Base-by-base conservation (phyloP, 2,113 vertebrate genomes). In the Prochilodus magdalenae region DNA sequence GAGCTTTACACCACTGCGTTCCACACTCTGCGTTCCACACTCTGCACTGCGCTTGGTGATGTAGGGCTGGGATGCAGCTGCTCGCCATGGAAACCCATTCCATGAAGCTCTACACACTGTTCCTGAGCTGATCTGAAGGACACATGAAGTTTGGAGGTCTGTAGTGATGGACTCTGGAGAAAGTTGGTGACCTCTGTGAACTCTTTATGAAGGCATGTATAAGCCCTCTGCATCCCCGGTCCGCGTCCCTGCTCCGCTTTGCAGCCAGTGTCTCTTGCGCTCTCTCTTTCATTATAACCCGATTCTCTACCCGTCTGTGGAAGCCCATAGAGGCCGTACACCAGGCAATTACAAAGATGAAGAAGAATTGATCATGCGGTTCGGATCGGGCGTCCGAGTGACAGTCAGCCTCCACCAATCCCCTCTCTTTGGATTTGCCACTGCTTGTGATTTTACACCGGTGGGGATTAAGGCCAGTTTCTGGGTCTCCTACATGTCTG, bases 341-440 rank as follows among this genome's bases (percentile, higher is more conserved):
- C 73, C 65, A 82, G 20, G 51, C 55, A 76, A 76, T 82, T 82
- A 69, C 66, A 76, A 75, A 59, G 76, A 57, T 75, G 69, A 72
- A 82, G 57, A 75, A 73, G 40, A 82, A 82, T 82, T 62, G 65
- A 82, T 76, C 53, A 30, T 40, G 20, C 27, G 8, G 29, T 16
- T 40, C 33, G 11, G 27, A 66, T 59, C 51, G 67, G 55, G 63
- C 26, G 44, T 20, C 1, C 15, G 60, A 66, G 60, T 49, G n/a
- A 77, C 75, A 77, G 60, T 44, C 40, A 57, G 24, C 59, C 60
- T 44, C 29, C 26, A 65, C 59, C 59, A 51, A 66, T 24, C 27
- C 20, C 22, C 29, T 29, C 22, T 15, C 30, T 40, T 67, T 67
- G 6, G 29, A 36, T 8, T 10, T 22, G 24, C 30, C n/a, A 44